Base-by-base conservation (phyloP, 2,113 vertebrate species). In the Alethe diademata region DNA sequence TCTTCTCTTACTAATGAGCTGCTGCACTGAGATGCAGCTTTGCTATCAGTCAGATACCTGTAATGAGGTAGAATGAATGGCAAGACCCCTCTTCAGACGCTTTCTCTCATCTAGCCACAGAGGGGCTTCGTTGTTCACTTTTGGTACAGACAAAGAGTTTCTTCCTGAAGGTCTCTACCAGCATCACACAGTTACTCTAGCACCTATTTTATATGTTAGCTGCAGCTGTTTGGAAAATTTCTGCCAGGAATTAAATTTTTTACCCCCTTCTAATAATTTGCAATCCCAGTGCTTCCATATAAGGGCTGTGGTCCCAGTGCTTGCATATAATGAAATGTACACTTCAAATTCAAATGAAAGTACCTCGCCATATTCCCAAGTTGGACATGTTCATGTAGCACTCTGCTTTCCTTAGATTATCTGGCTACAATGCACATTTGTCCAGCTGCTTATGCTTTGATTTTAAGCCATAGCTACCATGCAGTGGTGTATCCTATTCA, bases 1-100 rank as follows among this genome's bases (percentile, higher is more conserved):
- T 92, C 96, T 96, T 95, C 95, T 96, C 96, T 95, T 96, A 91
- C 97, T 98, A 98, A 98, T 97, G 98, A 98, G 97, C 96, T 94
- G 95, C 93, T 91, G 75, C 86, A 73, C 93, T 69, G 95, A 94
- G 95, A 79, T 60, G 35, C 86, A 86, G 94, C 92, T 91, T 96
- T 96, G 92, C 89, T 96, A 96, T 93, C 95, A 93, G 91, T 96
- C 97, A 81, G 43, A 78, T 91, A 97, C 93, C 93, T 91, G 51
- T 95, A 97, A 98, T 92, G 97, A 98, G 96, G 81, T 64, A 91
- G 95, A 93, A 91, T 90, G 92, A 95, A 91, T 97, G 90, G 85
- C 56, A 56, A 86, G 95, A 93, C 86, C 91, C 40, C 62, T 90
- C 81, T 92, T 92, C 88, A 92, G 92, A 97, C n/a, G n/a, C 60